Conservation (phyloP, 1,140 invertebrate species). For the Oryctes rhinoceros region DNA sequence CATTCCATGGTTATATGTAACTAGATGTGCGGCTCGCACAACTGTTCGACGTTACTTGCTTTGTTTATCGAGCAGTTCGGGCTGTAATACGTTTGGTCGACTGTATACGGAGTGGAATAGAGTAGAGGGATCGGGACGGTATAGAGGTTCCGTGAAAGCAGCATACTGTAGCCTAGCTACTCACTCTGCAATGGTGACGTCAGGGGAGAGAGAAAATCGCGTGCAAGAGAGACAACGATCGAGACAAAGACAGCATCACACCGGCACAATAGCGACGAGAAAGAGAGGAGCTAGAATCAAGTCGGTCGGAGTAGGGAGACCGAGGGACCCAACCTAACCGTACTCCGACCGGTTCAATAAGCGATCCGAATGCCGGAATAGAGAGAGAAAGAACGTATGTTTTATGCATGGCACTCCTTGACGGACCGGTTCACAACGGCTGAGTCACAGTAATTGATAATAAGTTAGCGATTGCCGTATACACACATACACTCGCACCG, state of each 20-base stretch:
- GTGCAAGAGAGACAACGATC: background rate
- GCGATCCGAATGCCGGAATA: slow-evolving; percentile 62
- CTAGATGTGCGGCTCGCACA: slow-evolving; percentile 56
- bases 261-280: slow-evolving; percentile 39
- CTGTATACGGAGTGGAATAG: slow-evolving; percentile 59
- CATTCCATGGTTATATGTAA: slow-evolving; percentile 63
- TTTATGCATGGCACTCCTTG: slow-evolving; percentile 60
- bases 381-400: slow-evolving; percentile 58
- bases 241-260: background rate
- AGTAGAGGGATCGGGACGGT: slow-evolving; percentile 60
- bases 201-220: slow-evolving; percentile 52
- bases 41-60: slow-evolving; percentile 50
- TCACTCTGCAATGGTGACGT: slow-evolving; percentile 60
- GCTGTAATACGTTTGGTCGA: slow-evolving; percentile 50
- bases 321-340: slow-evolving; percentile 61
- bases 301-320: slow-evolving; percentile 57
- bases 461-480: slow-evolving; percentile 59
- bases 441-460: slow-evolving; percentile 64
- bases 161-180: slow-evolving; percentile 60
- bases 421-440: slow-evolving; percentile 58
- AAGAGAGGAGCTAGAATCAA: slow-evolving; percentile 54
- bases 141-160: slow-evolving; percentile 61
- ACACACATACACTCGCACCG: slow-evolving; percentile 31
- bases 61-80: slow-evolving; percentile 54
- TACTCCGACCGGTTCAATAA: slow-evolving; percentile 57